A percentile compares a stretch with the other conserved stretches of the same genome.
Evolutionary conservation across 2,888 invertebrate species (phyloP).

Genomic region (Morpho helenor): DNA sequence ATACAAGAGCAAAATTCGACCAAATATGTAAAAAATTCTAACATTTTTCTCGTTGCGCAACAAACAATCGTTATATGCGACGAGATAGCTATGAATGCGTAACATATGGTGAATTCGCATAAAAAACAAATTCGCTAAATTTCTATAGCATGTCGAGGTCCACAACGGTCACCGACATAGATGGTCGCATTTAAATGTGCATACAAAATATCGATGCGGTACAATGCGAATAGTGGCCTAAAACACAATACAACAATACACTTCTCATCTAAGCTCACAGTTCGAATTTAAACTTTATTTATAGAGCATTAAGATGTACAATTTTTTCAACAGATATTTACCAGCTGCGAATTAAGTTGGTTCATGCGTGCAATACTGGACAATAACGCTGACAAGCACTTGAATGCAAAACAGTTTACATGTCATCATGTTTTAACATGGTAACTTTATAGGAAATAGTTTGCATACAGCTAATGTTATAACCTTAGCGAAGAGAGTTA

Average conservation of each 20-base stretch:
- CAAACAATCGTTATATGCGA: constrained; percentile 3
- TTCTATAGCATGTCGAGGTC: constrained; percentile 49
- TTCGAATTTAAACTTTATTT: constrained; percentile 33
- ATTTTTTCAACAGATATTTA: constrained; percentile 21
- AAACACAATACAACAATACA: constrained; percentile 24
- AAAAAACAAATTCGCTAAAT: constrained; percentile 46
- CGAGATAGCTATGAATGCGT: constrained; percentile 25
- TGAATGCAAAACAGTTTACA: constrained; percentile 69
- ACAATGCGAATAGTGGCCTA: constrained; percentile 64
- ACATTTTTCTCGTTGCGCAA: too few relatives aligned
- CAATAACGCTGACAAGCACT: constrained; percentile 69
- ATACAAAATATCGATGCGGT: constrained; percentile 70
- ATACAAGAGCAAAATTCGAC: too few relatives aligned
- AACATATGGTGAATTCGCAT: constrained; percentile 33
- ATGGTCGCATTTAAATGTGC: constrained; percentile 76
- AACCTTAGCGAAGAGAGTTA: constrained; percentile 14
- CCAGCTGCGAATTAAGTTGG: constrained; percentile 21
- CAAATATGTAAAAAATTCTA: too few relatives aligned
- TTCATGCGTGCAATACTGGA: constrained; percentile 52
- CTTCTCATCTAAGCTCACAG: constrained; percentile 33
- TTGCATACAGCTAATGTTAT: constrained; percentile 36
- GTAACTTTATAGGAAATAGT: constrained; percentile 58
- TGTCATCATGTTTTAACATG: constrained; percentile 63
- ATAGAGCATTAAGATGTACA: constrained; percentile 20
- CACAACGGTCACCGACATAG: constrained; percentile 51